Base-by-base conservation (phyloP, 2,113 vertebrate species). In the Cathartes aura region DNA sequence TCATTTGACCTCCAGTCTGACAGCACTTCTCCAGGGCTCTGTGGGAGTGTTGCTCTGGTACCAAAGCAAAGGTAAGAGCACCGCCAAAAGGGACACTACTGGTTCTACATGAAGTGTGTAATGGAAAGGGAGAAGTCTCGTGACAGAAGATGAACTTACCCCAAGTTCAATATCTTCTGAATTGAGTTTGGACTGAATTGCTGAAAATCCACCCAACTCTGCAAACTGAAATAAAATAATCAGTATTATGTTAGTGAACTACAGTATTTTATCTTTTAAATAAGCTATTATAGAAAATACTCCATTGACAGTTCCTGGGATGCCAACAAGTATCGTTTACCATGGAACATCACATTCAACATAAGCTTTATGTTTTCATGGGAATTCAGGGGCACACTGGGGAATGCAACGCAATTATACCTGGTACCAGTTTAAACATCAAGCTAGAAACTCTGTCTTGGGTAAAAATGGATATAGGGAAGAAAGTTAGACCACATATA, bases 111-210 rank as follows among this genome's bases (percentile, higher is more conserved):
- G 15, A 48, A 67, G 19, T 7, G 26, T 42, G 9, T 29, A 70
- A 53, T 2, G 23, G 18, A 85, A 89, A 70, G 5, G 60, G n/a
- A 88, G 50, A 73, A 82, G 45, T 30, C 27, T 58, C 1, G 3
- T 24, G 30, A 72, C 21, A 58, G 23, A 73, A 82, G 26, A 55
- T 70, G 59, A 96, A 97, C 99, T 99, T 98, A 99, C 99, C 97
- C 99, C 99, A 91, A 99, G 99, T 98, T 99, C 99, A 48, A 99
- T 99, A 94, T 99, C 99, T 82, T 99, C 99, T 24, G 98, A 98
- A 97, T 99, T 99, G 83, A 99, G 99, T 91, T 99, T 99, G 27
- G 98, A 97, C 97, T 99, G 99, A 98, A 99, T 99, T 96, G 99
- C 99, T 85, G 99, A 98, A 98, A 99, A 99, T 93, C 99, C 99